phyloP scores from a whole-genome alignment of 1,140 invertebrate genomes.

The Hirudo medicinalis region DNA sequence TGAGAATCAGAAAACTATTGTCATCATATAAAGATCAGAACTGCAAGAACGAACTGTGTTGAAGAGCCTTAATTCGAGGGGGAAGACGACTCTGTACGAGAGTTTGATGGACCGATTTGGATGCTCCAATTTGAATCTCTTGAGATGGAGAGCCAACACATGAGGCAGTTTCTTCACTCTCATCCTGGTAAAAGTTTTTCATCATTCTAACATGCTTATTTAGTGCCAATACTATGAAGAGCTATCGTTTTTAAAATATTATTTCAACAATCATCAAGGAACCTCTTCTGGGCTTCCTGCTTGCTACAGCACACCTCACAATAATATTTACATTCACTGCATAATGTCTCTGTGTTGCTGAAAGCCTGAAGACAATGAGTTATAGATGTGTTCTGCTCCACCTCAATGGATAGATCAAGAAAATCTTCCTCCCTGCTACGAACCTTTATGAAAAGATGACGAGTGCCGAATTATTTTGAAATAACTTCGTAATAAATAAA shows the following conservation, averaged over 20 bases:
- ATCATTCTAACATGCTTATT: too few species aligned
- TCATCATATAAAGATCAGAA: too few species aligned
- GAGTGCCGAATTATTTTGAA: neutral
- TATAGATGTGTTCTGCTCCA: constrained; percentile 97
- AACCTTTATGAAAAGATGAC: constrained; percentile 41
- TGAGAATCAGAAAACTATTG: too few species aligned
- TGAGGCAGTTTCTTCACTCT: constrained; percentile 93
- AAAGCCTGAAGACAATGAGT: constrained; percentile 94
- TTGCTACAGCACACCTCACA: constrained; percentile 98
- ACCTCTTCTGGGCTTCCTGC: constrained; percentile 81
- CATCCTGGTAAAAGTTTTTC: constrained; percentile 54
- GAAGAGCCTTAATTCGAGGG: constrained; percentile 87
- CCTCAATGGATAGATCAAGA: constrained; percentile 95
- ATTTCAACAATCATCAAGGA: too few species aligned
- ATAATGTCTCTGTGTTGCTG: constrained; percentile 95
- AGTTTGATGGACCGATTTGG: constrained; percentile 97
- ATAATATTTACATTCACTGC: constrained; percentile 98
- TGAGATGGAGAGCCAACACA: constrained; percentile 91
- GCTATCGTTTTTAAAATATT: too few species aligned
- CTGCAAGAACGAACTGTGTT: constrained; percentile 64
- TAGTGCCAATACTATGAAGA: too few species aligned
- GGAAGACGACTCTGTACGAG: constrained; percentile 95
- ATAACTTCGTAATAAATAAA: neutral
- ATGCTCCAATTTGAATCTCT: constrained; percentile 98
- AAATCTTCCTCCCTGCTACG: constrained; percentile 99